Base-by-base conservation (phyloP, 2,797 vertebrate genomes). In the Tenualosa ilisha region DNA sequence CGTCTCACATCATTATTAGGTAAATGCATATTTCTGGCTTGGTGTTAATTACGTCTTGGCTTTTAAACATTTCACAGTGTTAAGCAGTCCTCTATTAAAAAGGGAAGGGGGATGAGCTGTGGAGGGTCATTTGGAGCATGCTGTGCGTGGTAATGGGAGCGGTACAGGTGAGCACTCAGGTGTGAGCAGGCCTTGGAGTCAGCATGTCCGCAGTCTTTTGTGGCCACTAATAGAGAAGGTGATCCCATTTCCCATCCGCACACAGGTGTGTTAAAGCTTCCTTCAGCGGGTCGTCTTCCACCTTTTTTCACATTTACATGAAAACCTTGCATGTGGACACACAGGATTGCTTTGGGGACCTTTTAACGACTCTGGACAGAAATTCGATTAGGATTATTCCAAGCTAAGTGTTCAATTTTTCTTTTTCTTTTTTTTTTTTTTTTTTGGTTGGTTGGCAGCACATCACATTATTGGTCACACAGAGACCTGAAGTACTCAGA, bases 311-410 rank as follows among this genome's bases (percentile, higher is more conserved):
- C 20, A 86, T 88, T 85, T 87, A 88, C 92, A 95, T 93, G 91
- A 94, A 89, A 88, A 92, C 91, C 87, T 92, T 89, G 90, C 82
- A 87, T 87, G 89, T 92, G 90, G 91, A 90, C 93, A 89, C 84
- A 93, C 89, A 90, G 88, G 92, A 91, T 94, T 83, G 95, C 92
- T 93, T 89, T 88, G 65, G 89, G 91, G 87, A 88, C 91, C 93
- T 87, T 95, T 94, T 93, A 95, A 96, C 92, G 87, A 91, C 89
- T 91, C 91, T 37, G 88, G 93, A 94, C 92, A 94, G 91, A 92
- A 94, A 94, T 95, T 95, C 92, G 90, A 95, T 96, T 93, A 94
- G 93, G 93, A 94, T 94, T 91, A 93, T 95, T 95, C 95, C 90
- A 94, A 94, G 91, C 89, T 92, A 93, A 93, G 91, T 93, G 88